Evolutionary conservation across 2,113 vertebrate genomes (phyloP).

Genomic region (Pholis gunnellus): DNA sequence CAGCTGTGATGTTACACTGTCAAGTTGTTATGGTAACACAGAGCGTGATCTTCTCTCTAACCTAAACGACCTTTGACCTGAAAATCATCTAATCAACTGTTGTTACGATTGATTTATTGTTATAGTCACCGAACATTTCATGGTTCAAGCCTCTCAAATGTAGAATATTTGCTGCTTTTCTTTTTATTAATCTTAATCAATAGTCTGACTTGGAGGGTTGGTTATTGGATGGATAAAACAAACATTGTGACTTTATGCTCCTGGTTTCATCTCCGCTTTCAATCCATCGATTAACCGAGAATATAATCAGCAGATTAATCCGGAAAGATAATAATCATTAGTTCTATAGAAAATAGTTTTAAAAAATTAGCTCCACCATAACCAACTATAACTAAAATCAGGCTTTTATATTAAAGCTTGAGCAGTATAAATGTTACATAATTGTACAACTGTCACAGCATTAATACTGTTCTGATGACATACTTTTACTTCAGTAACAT

Average conservation of each 20-base stretch:
- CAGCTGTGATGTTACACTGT: not conserved
- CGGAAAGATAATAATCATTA: not conserved
- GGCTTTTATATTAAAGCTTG: not conserved
- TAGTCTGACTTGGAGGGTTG: not conserved
- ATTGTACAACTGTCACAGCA: not conserved
- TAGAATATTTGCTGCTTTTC: not conserved
- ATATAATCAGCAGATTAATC: not conserved
- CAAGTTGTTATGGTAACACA: not conserved
- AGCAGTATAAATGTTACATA: not conserved
- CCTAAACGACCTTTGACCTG: not conserved
- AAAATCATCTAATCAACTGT: not conserved
- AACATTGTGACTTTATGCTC: not conserved
- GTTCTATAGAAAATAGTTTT: not conserved
- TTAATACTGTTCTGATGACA: not conserved
- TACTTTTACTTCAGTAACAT: not conserved
- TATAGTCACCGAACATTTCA: not conserved
- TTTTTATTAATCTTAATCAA: not conserved
- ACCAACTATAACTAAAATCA: not conserved
- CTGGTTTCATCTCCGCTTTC: not conserved
- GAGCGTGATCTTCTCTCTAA: not conserved
- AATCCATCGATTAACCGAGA: not conserved
- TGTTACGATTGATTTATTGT: not conserved
- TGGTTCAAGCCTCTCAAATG: not conserved
- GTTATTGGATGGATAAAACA: not conserved
- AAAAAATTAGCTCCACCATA: not conserved